A percentile compares a stretch with the other conserved stretches of the same genome.
Conservation (phyloP, 2,888 invertebrate species). For the Pedicia rivosa region DNA sequence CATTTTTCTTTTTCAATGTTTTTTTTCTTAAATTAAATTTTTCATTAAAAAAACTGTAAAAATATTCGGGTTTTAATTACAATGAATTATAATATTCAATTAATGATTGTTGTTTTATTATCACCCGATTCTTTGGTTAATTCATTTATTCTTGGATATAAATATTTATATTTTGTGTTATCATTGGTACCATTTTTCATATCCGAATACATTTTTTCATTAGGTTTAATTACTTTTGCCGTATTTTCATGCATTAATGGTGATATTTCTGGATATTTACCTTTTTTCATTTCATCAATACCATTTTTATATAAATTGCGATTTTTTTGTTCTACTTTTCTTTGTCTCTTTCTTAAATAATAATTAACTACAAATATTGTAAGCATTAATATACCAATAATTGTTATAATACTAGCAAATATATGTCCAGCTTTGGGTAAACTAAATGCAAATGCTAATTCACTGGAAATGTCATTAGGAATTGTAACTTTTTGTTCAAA, state of each 20-base stretch:
- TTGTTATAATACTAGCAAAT: conserved; percentile 31
- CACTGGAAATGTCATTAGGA: conserved; percentile 36
- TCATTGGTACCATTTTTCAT: too few relatives aligned
- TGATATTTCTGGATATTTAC: conserved; percentile 20
- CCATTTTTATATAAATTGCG: background rate
- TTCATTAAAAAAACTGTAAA: too few relatives aligned
- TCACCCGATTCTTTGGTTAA: too few relatives aligned
- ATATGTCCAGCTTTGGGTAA: conserved; percentile 37
- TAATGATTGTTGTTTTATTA: too few relatives aligned
- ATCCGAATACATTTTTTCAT: too few relatives aligned
- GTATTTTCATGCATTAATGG: conserved; percentile 15
- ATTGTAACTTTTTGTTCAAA: conserved; percentile 52
- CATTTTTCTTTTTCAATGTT: too few relatives aligned
- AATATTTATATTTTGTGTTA: background rate
- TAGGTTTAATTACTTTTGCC: too few relatives aligned
- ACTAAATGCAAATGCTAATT: conserved; percentile 34
- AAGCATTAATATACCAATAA: conserved; percentile 30
- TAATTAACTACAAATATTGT: conserved; percentile 22
- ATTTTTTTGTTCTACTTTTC: conserved; percentile 6
- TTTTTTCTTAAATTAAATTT: too few relatives aligned
- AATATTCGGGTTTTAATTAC: too few relatives aligned
- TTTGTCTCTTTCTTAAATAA: conserved; percentile 9
- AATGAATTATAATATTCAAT: too few relatives aligned
- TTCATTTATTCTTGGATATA: background rate
- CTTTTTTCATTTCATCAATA: conserved; percentile 4